Evolutionary conservation across 2,888 invertebrate genomes (phyloP).

Genomic region (Standfussiana lucernea): DNA sequence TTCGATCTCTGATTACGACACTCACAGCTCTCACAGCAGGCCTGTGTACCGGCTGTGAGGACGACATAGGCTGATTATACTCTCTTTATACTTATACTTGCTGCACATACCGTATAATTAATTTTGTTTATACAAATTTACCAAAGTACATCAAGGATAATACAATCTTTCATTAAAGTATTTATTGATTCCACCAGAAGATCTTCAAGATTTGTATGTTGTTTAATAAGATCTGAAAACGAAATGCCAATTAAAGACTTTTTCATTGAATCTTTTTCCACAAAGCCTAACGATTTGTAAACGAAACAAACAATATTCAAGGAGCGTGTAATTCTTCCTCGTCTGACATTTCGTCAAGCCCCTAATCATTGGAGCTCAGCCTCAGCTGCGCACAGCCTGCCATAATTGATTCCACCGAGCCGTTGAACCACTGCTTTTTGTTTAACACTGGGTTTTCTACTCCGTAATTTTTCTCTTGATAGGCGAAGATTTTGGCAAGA

Average conservation of each 20-base stretch:
- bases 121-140: too few relatives aligned
- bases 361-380: conserved; percentile 57
- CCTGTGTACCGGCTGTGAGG: too few relatives aligned
- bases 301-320: conserved; percentile 43
- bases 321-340: conserved; percentile 42
- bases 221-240: not conserved
- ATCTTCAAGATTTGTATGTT: not conserved
- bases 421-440: conserved; percentile 51
- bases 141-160: not conserved
- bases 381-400: conserved; percentile 63
- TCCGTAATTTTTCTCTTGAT: not conserved
- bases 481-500: not conserved
- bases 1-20: too few relatives aligned
- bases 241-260: not conserved
- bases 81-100: too few relatives aligned
- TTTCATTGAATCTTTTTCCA: not conserved
- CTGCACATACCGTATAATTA: too few relatives aligned
- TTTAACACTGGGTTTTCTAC: not conserved
- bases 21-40: too few relatives aligned
- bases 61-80: too few relatives aligned
- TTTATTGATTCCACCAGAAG: not conserved
- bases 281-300: conserved; percentile 12
- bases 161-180: not conserved
- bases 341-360: conserved; percentile 49
- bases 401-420: conserved; percentile 63